Evolutionary conservation across 30 jellyfish, hydroid and myxozoan species (phyloP).

Genomic region (Hydra vulgaris): DNA sequence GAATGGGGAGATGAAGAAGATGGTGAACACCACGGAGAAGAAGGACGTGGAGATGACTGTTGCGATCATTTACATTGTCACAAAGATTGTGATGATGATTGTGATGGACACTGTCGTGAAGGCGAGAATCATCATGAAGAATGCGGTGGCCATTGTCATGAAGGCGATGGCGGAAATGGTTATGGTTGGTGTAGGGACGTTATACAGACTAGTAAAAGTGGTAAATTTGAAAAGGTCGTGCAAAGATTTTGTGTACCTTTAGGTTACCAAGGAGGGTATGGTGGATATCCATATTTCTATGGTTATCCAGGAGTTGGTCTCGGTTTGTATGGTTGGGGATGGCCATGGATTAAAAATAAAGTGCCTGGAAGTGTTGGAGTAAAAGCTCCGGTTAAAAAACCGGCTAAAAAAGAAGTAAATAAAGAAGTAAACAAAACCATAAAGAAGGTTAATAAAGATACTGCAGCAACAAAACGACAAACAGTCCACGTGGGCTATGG

Average conservation of each 20-base stretch:
- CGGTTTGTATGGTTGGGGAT: constrained; percentile 87
- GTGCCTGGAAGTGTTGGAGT: constrained; percentile 43
- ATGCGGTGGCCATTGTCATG: too few species aligned
- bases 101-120: neutral
- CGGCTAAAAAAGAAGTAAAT: constrained; percentile 6
- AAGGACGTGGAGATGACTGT: constrained; percentile 64
- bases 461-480: constrained; percentile 49
- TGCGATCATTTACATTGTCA: constrained; percentile 29
- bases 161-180: neutral
- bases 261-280: constrained; percentile 78
- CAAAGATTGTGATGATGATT: constrained; percentile 5
- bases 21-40: constrained; percentile 32
- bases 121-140: neutral
- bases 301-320: constrained; percentile 90
- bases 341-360: constrained; percentile 85
- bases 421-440: constrained; percentile 33
- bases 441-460: constrained; percentile 41
- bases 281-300: constrained; percentile 86
- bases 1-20: constrained; percentile 38
- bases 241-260: constrained; percentile 67
- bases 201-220: constrained; percentile 15
- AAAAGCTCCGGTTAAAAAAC: neutral
- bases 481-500: constrained; percentile 91
- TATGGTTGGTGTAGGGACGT: constrained; percentile 9
- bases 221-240: constrained; percentile 7